phyloP scores from a whole-genome alignment of 2,888 invertebrate species.

The Odontothrips loti region DNA sequence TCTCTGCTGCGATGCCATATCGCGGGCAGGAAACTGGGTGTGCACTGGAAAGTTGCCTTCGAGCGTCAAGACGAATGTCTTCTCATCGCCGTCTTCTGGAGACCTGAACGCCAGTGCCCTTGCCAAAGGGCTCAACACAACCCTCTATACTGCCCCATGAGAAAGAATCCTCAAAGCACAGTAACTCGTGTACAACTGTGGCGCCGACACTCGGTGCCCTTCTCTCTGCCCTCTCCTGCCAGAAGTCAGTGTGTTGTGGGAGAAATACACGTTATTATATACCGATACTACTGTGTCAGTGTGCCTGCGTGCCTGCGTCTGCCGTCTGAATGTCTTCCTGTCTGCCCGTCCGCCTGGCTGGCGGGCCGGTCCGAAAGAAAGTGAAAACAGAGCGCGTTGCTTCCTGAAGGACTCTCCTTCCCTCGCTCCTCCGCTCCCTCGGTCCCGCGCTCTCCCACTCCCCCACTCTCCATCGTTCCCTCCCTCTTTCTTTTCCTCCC shows the following conservation, averaged over 20 bases:
- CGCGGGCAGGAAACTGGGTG: no score
- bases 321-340: neutral
- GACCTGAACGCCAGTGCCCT: neutral
- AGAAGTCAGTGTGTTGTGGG: neutral
- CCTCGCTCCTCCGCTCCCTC: neutral
- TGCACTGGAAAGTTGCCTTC: no score
- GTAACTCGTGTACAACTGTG: neutral
- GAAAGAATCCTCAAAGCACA: no score
- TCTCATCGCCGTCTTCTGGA: neutral
- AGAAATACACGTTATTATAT: neutral
- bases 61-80: no score
- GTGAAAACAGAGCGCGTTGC: slow-evolving; percentile 2
- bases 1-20: no score
- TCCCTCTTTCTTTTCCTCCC: neutral
- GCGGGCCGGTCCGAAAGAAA: slow-evolving; percentile 8
- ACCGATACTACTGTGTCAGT: neutral
- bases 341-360: neutral
- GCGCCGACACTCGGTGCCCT: neutral
- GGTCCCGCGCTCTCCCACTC: neutral
- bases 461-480: neutral
- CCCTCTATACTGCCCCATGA: neutral
- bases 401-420: slow-evolving; percentile 27
- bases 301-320: neutral
- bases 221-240: no score
- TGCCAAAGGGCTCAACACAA: neutral